A percentile compares a stretch with the other conserved stretches of the same genome.
Evolutionary conservation across 92 coral and sea anemone genomes (phyloP).

Genomic region (Umimayanthus kanabou): DNA sequence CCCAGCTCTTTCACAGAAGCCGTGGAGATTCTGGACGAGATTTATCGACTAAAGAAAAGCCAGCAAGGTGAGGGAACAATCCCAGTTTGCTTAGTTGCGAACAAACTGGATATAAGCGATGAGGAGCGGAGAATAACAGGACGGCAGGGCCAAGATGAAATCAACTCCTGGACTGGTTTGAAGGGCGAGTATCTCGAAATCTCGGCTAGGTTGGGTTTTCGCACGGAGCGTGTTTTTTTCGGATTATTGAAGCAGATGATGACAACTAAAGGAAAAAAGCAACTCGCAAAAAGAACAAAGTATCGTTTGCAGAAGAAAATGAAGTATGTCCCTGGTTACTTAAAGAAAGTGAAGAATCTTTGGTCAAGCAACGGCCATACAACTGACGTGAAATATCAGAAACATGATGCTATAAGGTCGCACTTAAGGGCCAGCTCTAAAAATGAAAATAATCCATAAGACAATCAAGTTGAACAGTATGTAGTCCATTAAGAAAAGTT

Average conservation of each 20-base stretch:
- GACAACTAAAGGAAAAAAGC: slow-evolving; percentile 28
- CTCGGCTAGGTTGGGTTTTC: slow-evolving; percentile 64
- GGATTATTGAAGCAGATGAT: slow-evolving; percentile 38
- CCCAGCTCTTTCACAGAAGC: slow-evolving; percentile 69
- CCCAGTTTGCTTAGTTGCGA: slow-evolving; percentile 65
- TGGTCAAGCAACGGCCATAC: background rate
- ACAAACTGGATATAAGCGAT: slow-evolving; percentile 68
- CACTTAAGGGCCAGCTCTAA: too few species aligned
- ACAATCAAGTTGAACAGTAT: too few species aligned
- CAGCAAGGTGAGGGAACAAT: slow-evolving; percentile 29
- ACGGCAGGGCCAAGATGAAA: slow-evolving; percentile 50
- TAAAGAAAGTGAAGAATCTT: slow-evolving; percentile 9
- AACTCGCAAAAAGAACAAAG: slow-evolving; percentile 7
- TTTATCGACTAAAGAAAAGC: slow-evolving; percentile 43
- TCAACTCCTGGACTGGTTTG: slow-evolving; percentile 50
- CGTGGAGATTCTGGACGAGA: slow-evolving; percentile 55
- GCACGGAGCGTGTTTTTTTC: slow-evolving; percentile 55
- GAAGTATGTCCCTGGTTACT: slow-evolving; percentile 9
- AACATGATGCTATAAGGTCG: too few species aligned
- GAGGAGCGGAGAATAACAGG: slow-evolving; percentile 52
- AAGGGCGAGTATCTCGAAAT: slow-evolving; percentile 77
- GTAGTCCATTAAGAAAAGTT: too few species aligned
- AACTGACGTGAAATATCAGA: background rate
- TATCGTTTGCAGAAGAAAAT: slow-evolving; percentile 11
- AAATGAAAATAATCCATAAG: too few species aligned